Evolutionary conservation across 2,888 invertebrate species (phyloP).

Genomic region (Drepanosiphum platanoidis): DNA sequence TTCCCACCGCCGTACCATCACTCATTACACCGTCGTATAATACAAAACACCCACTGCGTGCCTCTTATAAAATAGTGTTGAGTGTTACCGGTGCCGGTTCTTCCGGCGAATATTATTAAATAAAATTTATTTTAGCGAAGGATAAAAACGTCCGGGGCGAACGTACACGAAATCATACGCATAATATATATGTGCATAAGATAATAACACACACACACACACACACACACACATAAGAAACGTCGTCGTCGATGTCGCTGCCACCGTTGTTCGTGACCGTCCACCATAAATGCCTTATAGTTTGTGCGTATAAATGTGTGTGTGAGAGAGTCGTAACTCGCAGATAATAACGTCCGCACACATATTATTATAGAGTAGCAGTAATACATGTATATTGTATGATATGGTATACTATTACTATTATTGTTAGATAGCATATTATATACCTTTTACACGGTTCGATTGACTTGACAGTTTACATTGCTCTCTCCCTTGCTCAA

Average conservation of each 20-base stretch:
- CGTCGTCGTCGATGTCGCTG: conserved; percentile 9
- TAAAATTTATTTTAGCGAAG: neutral
- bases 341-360: conserved; percentile 39
- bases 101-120: conserved; percentile 24
- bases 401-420: neutral
- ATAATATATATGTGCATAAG: neutral
- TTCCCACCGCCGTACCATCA: neutral
- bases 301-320: neutral
- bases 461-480: conserved; percentile 13
- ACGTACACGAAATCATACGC: neutral
- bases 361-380: too few species aligned
- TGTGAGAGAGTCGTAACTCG: conserved; percentile 20
- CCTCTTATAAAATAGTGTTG: too few species aligned
- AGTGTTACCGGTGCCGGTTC: neutral
- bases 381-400: neutral
- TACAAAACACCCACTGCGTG: neutral
- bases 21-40: neutral
- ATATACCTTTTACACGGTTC: conserved; percentile 14
- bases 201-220: neutral
- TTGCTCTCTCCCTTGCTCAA: too few species aligned
- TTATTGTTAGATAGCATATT: neutral
- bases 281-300: conserved; percentile 24
- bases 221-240: conserved; percentile 5
- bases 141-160: conserved; percentile 25
- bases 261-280: conserved; percentile 49